Base-by-base conservation (phyloP, 2,113 vertebrate species). In the Hydrochoerus hydrochaeris region DNA sequence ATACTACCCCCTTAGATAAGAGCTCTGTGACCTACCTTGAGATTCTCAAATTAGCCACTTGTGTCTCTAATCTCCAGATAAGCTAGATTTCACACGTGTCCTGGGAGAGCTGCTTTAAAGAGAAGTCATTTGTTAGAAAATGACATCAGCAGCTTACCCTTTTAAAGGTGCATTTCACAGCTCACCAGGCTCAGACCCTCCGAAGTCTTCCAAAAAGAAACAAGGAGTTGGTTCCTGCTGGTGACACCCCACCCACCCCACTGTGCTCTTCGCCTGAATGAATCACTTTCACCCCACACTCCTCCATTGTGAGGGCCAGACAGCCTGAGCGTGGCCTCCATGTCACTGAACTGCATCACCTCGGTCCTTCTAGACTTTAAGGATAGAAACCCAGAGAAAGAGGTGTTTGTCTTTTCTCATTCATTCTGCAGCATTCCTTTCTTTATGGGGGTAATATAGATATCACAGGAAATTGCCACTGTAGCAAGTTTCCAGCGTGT, bases 271-370 rank as follows among this genome's bases (percentile, higher is more conserved):
- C 22, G 57, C 57, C 49, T 26, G 12, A 24, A 41, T 52, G 7
- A 3, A 4, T 0, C 2, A 4, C 60, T 24, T 35, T 57, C 17
- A 5, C 38, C 67, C 41, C 4, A 1, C 88, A 13, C 16, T 0
- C 22, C 52, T 78, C 88, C 44, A 0, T 38, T 17, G 17, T 9
- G 67, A 46, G 52, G 41, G 58, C 91, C 80, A 52, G 26, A 10
- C 28, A 54, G 49, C 78, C 30, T 19, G 0, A 52, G 84, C 19
- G 22, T 13, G 14, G 16, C 35, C 30, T 13, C 2, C 0, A 0
- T 20, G 63, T 85, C 87, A 4, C 78, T 30, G 1, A 17, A 0
- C 30, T 32, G 1, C 0, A 1, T 28, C 4, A 7, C 54, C 16
- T 0, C 3, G 7, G 35, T n/a, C 17, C 2, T 46, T 24, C 3